Conservation (phyloP, 2,888 invertebrate genomes). For the Suillia variegata region DNA sequence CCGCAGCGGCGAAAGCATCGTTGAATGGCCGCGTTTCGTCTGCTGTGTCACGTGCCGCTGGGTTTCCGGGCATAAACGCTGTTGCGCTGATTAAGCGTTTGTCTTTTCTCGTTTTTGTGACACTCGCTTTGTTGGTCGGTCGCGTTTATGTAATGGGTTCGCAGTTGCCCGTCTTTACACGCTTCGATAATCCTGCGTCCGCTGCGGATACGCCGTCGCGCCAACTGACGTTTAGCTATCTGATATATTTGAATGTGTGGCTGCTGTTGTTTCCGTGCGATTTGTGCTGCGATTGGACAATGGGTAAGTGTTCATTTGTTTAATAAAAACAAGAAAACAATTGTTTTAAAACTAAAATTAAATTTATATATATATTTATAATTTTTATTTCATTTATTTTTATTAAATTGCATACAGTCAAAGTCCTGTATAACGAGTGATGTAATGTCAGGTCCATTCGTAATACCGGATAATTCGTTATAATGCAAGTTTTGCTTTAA, state of each 20-base stretch:
- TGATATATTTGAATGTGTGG: conserved; percentile 90
- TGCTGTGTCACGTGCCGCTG: too few relatives aligned
- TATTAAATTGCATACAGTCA: too few relatives aligned
- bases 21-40: background rate
- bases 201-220: conserved; percentile 81
- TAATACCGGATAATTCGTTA: too few relatives aligned
- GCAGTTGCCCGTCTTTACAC: conserved; percentile 93
- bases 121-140: conserved; percentile 78
- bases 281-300: conserved; percentile 98
- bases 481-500: too few relatives aligned
- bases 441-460: too few relatives aligned
- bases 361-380: background rate
- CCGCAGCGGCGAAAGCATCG: conserved; percentile 66
- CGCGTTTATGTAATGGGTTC: conserved; percentile 95
- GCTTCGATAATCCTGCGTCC: conserved; percentile 97
- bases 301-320: conserved; percentile 73
- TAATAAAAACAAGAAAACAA: too few relatives aligned
- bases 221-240: conserved; percentile 91
- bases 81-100: conserved; percentile 72
- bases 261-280: conserved; percentile 86
- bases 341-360: background rate
- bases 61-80: too few relatives aligned
- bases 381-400: background rate
- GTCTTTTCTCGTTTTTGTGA: conserved; percentile 78
- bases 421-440: too few relatives aligned